A percentile compares a stretch with the other conserved stretches of the same genome.
Conservation (phyloP, 2,797 vertebrate species). For the Nyctibius grandis region DNA sequence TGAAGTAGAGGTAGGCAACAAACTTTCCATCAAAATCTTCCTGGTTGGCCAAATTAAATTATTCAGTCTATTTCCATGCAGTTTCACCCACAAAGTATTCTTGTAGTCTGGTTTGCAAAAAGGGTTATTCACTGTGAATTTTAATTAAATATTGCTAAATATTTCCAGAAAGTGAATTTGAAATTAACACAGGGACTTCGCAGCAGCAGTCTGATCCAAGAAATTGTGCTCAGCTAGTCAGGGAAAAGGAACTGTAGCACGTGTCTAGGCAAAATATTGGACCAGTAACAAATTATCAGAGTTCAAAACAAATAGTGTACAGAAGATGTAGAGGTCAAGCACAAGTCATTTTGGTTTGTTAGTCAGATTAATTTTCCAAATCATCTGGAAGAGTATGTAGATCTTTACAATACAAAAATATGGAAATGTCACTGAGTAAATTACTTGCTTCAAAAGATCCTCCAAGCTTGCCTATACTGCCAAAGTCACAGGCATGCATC, state of each 20-base stretch:
- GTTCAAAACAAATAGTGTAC: background rate
- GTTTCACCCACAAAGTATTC: background rate
- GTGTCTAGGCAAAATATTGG: background rate
- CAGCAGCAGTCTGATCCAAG: background rate
- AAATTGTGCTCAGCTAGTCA: background rate
- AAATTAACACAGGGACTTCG: background rate
- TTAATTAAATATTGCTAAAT: conserved; percentile 15
- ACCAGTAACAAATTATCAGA: background rate
- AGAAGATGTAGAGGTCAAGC: background rate
- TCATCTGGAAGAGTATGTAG: background rate
- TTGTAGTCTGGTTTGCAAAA: background rate
- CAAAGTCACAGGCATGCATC: background rate
- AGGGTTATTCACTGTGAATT: background rate
- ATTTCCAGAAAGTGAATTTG: conserved; percentile 5
- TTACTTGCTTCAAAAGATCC: background rate
- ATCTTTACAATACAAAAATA: background rate
- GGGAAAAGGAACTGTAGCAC: background rate
- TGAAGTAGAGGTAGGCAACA: background rate
- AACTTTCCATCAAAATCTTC: background rate
- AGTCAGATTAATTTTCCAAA: background rate
- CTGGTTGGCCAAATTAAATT: background rate
- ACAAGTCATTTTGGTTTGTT: background rate
- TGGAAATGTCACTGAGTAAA: background rate
- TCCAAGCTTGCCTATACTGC: background rate
- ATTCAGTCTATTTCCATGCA: background rate